Conservation (phyloP, 2,888 invertebrate species). For the Dasysyrphus tricinctus region DNA sequence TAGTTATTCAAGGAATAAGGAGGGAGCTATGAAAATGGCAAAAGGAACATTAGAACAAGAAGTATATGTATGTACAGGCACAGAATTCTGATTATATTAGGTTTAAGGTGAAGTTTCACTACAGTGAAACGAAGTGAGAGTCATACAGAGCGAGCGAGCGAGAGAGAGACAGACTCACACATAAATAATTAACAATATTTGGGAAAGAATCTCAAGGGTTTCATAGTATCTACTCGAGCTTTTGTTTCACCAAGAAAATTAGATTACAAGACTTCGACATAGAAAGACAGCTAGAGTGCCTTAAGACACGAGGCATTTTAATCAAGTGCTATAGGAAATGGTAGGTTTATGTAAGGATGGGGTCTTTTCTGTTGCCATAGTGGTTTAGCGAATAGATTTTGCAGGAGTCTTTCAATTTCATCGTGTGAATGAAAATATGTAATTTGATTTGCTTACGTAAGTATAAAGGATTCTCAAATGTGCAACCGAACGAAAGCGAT, state of each 20-base stretch:
- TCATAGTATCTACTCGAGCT: neutral
- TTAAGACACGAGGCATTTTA: slow-evolving; percentile 51
- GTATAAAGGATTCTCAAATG: slow-evolving; percentile 19
- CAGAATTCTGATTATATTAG: neutral
- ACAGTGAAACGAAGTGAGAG: neutral
- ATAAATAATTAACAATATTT: slow-evolving; percentile 16
- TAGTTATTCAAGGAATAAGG: slow-evolving; percentile 58
- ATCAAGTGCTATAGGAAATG: slow-evolving; percentile 42
- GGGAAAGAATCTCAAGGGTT: neutral
- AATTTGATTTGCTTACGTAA: slow-evolving; percentile 51
- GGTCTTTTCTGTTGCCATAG: neutral
- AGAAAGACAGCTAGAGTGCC: neutral
- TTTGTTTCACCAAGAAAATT: slow-evolving; percentile 14
- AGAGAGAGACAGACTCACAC: neutral
- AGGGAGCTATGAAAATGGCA: neutral
- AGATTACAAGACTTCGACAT: slow-evolving; percentile 7
- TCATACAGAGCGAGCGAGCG: too few species aligned
- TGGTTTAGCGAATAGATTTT: slow-evolving; percentile 30
- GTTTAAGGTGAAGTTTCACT: slow-evolving; percentile 17
- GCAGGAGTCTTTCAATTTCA: slow-evolving; percentile 49
- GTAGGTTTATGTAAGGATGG: neutral
- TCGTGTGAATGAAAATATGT: slow-evolving; percentile 56
- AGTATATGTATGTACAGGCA: neutral
- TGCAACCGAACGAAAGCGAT: slow-evolving; percentile 4
- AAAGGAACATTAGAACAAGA: neutral